phyloP scores from a whole-genome alignment of 2,888 invertebrate species.

The Diplolepis rosae region DNA sequence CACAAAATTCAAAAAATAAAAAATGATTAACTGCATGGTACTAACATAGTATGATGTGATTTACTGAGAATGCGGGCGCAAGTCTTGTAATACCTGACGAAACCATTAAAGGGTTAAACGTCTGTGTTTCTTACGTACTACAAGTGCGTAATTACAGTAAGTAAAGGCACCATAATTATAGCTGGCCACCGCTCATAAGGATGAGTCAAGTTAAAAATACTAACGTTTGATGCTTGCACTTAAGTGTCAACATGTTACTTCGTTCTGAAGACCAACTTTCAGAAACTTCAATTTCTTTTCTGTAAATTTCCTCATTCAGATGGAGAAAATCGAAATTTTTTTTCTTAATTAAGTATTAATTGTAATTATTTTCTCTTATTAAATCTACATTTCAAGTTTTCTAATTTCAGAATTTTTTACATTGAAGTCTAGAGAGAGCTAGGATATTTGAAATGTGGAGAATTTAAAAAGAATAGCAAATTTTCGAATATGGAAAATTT shows the following conservation, averaged over 20 bases:
- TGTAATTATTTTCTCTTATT: no score
- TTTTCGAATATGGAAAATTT: no score
- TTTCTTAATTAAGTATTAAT: not conserved
- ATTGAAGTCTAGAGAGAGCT: no score
- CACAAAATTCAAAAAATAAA: not conserved
- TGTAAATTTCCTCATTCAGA: not conserved
- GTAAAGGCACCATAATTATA: constrained; percentile 29
- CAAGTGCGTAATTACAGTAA: constrained; percentile 27
- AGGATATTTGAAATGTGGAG: no score
- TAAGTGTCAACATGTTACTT: constrained; percentile 18
- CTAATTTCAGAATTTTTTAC: no score
- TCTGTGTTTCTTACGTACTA: constrained; percentile 22
- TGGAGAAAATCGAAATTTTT: not conserved
- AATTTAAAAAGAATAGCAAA: no score
- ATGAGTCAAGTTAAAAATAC: constrained; percentile 26
- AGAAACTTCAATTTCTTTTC: not conserved
- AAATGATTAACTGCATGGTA: constrained; percentile 11
- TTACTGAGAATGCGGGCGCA: constrained; percentile 3
- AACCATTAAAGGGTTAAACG: constrained; percentile 29
- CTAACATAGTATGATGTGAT: constrained; percentile 1
- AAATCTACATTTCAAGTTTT: no score
- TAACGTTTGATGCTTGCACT: constrained; percentile 4
- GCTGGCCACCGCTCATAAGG: constrained; percentile 21
- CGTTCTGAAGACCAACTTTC: not conserved
- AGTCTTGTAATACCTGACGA: constrained; percentile 27